phyloP scores from a whole-genome alignment of 35 echinoderm and acorn worm species.

The Ptychodera flava region DNA sequence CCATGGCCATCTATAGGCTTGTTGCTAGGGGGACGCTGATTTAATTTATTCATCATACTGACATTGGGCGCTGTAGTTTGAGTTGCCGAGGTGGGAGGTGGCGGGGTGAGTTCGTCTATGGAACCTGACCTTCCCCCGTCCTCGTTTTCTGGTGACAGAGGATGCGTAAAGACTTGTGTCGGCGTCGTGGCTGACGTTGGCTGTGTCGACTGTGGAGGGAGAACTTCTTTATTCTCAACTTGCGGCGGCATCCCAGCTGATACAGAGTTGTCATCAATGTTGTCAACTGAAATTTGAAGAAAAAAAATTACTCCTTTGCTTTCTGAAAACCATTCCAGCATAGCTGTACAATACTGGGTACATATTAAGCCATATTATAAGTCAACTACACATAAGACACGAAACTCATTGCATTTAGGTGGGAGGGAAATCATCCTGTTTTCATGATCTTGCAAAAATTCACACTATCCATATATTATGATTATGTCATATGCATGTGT shows the following conservation, averaged over 20 bases:
- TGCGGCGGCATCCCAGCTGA: neutral
- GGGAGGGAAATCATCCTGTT: no score
- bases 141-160: neutral
- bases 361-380: no score
- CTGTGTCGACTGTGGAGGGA: neutral
- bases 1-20: conserved; percentile 23
- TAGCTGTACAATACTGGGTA: no score
- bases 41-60: neutral
- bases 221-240: neutral
- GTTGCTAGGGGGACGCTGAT: neutral
- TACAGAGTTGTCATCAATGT: no score
- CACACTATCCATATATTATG: no score
- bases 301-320: no score
- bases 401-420: no score
- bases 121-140: neutral
- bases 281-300: no score
- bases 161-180: neutral
- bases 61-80: neutral
- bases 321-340: no score
- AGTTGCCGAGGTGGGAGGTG: neutral
- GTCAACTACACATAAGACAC: no score
- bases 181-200: neutral
- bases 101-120: neutral
- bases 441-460: no score
- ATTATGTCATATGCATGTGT: no score